phyloP scores from a whole-genome alignment of 1,140 invertebrate species.

The Apocrypta bakeri region DNA sequence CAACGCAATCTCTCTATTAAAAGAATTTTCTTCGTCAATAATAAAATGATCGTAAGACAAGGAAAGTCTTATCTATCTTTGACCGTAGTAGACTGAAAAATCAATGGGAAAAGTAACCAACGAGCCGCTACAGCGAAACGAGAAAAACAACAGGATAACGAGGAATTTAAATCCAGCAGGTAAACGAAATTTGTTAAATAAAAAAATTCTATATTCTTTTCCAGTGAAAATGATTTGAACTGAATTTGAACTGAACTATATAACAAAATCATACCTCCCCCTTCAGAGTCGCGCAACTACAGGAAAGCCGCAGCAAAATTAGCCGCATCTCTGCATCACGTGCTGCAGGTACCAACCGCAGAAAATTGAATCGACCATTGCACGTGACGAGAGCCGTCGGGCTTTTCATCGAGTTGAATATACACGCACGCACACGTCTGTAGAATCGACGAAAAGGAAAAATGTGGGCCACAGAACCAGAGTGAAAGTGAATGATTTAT shows the following conservation, averaged over 20 bases:
- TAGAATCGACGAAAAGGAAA: neutral
- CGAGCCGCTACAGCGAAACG: too few species aligned
- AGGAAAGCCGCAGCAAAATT: neutral
- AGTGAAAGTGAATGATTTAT: neutral
- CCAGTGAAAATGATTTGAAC: neutral
- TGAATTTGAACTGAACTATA: neutral
- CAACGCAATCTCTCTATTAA: too few species aligned
- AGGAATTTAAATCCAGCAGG: neutral
- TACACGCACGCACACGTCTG: neutral
- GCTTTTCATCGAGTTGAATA: neutral
- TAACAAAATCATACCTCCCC: neutral
- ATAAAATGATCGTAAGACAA: too few species aligned
- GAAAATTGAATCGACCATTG: conserved; percentile 18
- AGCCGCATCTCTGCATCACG: neutral
- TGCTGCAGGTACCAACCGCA: neutral
- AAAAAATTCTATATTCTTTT: neutral
- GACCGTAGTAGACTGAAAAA: neutral
- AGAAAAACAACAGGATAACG: neutral
- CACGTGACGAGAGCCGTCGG: neutral
- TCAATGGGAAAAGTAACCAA: neutral
- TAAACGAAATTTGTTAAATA: neutral
- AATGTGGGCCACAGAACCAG: neutral
- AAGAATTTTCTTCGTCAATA: too few species aligned
- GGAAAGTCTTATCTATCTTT: too few species aligned
- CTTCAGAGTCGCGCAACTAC: neutral